These are phyloP conservation scores for Drosophila putrida DNA, from an alignment of 2,888 invertebrate genomes.

Conservation along the genomic window DNA sequence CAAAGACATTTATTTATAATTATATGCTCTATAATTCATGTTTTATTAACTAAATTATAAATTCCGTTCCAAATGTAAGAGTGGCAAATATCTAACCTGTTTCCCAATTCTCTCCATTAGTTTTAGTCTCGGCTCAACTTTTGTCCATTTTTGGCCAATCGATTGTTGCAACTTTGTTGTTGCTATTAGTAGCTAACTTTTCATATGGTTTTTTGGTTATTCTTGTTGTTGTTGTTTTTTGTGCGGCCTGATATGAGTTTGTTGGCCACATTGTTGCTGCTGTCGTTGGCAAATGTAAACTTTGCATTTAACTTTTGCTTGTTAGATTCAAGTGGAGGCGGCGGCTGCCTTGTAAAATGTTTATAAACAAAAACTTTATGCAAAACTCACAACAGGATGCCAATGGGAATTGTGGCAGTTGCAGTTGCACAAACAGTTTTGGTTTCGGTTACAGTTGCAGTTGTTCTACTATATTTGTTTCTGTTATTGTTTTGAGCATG, in stretches of 20 bases:
- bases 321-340: constrained; percentile 67
- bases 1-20: too few species aligned
- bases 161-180: constrained; percentile 47
- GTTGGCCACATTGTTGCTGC: constrained; percentile 48
- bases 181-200: constrained; percentile 34
- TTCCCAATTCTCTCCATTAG: not conserved
- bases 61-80: not conserved
- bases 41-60: not conserved
- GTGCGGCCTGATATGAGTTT: constrained; percentile 39
- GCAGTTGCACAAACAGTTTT: constrained; percentile 27
- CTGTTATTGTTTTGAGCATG: constrained; percentile 58
- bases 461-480: constrained; percentile 25
- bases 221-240: constrained; percentile 17
- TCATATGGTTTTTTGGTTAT: constrained; percentile 18
- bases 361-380: constrained; percentile 65
- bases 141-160: constrained; percentile 46
- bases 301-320: constrained; percentile 75
- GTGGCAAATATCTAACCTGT: not conserved
- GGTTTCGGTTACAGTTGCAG: constrained; percentile 24
- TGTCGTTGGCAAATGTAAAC: constrained; percentile 55
- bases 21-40: too few species aligned
- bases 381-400: constrained; percentile 26
- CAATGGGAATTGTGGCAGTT: constrained; percentile 37
- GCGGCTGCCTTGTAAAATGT: constrained; percentile 63
- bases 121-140: constrained; percentile 23